These are phyloP conservation scores for Cynodonichthys magdalenae DNA, from an alignment of 2,797 vertebrate species.

Conservation along the genomic window DNA sequence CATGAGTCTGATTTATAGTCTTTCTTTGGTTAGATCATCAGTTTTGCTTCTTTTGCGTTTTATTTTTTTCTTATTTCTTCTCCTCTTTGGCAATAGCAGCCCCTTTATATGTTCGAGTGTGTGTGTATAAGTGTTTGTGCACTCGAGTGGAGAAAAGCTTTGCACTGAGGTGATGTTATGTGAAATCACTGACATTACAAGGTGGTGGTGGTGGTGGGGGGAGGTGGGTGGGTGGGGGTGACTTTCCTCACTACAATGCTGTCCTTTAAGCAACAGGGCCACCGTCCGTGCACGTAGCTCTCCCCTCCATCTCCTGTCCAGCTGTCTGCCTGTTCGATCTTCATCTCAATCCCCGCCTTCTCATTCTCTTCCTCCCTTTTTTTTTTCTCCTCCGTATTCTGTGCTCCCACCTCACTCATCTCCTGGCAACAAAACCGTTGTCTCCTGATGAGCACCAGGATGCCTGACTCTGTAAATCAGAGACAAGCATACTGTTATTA, in stretches of 20 bases:
- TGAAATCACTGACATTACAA: conserved; percentile 68
- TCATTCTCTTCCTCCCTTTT: conserved; percentile 10
- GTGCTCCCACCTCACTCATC: conserved; percentile 24
- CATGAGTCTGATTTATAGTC: not conserved
- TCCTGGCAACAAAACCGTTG: conserved; percentile 49
- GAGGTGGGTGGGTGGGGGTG: conserved; percentile 11
- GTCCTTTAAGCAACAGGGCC: conserved; percentile 50
- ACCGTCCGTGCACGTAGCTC: conserved; percentile 22
- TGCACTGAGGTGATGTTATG: conserved; percentile 65
- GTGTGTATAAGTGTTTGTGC: conserved; percentile 28
- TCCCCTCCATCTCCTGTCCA: conserved; percentile 39
- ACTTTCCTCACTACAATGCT: conserved; percentile 16
- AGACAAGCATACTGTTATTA: conserved; percentile 8
- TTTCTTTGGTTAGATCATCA: not conserved
- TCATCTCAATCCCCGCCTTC: conserved; percentile 10
- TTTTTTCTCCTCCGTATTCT: not conserved
- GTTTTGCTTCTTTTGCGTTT: conserved; percentile 5
- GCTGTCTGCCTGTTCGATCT: conserved; percentile 37
- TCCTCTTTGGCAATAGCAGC: conserved; percentile 24
- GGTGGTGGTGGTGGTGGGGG: not conserved
- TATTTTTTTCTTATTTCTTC: conserved; percentile 27
- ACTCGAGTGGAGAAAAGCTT: conserved; percentile 42
- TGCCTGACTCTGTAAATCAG: conserved; percentile 21
- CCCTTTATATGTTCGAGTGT: conserved; percentile 5
- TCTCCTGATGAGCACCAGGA: conserved; percentile 40